Evolutionary conservation across 2,113 vertebrate genomes (phyloP), one percentile per base, ranked within the genome.

Genomic region (Scolopax mira): DNA sequence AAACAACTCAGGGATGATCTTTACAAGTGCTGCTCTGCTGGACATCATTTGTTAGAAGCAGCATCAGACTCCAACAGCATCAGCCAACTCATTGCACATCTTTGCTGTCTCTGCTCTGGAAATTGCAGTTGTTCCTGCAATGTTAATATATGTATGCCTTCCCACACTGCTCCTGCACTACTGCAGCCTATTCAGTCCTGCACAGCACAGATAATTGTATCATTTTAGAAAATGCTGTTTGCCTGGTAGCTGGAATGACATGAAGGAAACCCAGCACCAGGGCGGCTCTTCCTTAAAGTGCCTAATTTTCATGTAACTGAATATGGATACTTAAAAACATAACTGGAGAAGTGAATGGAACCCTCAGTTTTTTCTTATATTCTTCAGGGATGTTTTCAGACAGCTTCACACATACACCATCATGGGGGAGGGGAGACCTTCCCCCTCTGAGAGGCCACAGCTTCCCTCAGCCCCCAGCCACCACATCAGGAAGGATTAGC

Each of bases 61-160:
- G 42, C n/a, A 11, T 9, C 33, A 42, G 22, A 13, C 19, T 27
- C 2, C 7, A 77, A 33, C 31, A 3, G n/a, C 1, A 0, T 4
- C 30, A 2, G 23, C 35, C 74, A 18, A 2, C 3, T 24, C 35
- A 2, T 8, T 30, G 41, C 55, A 7, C 16, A 3, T 12, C 37
- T 10, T 18, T 18, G 4, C 41, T 10, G 27, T 3, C 9, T 37
- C 41, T 10, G 58, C 31, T 31, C 57, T 12, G 88, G 25, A 24
- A 16, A 17, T 3, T 2, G 37, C 49, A 13, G 31, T 16, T 42
- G 3, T 3, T 70, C 46, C 70, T 23, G 58, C 13, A 19, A 27
- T 6, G 11, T 9, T 52, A 41, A 46, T 16, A 13, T 2, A 27
- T 1, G 0, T 4, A 12, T 10, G 18, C 30, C 52, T 72, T 60